phyloP scores from a whole-genome alignment of 2,113 vertebrate genomes.

The Rhizomys pruinosus region DNA sequence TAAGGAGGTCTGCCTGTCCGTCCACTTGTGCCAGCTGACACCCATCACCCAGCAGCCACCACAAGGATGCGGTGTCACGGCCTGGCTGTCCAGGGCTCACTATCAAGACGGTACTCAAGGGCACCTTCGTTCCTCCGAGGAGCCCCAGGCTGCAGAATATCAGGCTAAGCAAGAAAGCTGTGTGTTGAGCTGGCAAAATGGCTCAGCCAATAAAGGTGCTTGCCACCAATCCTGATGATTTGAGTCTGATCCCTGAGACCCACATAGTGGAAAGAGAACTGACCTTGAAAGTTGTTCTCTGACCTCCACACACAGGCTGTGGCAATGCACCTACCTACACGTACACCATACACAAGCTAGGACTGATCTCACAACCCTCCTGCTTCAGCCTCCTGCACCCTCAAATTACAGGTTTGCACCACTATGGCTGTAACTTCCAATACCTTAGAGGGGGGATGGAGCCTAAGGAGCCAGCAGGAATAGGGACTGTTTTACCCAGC shows the following conservation, averaged over 20 bases:
- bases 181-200: not conserved
- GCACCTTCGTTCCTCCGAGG: too few relatives aligned
- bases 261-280: too few relatives aligned
- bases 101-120: too few relatives aligned
- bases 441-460: not conserved
- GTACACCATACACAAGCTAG: not conserved
- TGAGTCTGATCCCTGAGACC: too few relatives aligned
- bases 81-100: too few relatives aligned
- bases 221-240: not conserved
- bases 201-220: not conserved
- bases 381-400: not conserved
- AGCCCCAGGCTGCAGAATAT: too few relatives aligned
- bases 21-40: not conserved
- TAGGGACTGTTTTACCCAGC: not conserved
- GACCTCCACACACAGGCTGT: too few relatives aligned
- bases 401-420: not conserved
- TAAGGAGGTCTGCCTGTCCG: not conserved
- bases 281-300: not conserved
- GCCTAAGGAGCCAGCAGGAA: rapidly evolving
- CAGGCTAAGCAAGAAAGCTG: too few relatives aligned
- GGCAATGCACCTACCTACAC: not conserved
- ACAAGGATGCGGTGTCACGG: too few relatives aligned
- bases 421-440: not conserved
- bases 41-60: not conserved
- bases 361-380: not conserved